Percentiles rank a stretch among this genome's conserved stretches.
Evolutionary conservation across 2,113 vertebrate genomes (phyloP).

Genomic region (Salvelinus fontinalis): DNA sequence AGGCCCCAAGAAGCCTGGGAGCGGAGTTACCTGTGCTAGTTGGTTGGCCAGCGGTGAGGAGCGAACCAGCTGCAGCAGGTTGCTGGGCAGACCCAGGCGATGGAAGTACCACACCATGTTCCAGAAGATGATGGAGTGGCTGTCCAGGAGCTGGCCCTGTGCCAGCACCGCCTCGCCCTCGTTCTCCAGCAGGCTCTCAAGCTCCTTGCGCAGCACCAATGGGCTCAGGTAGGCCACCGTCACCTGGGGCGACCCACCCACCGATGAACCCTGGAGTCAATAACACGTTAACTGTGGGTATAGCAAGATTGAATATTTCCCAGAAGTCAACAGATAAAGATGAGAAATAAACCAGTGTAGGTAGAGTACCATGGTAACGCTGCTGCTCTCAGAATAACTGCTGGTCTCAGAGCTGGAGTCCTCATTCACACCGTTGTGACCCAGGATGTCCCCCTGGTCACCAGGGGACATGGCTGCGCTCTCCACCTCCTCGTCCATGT

Average conservation of each 20-base stretch:
- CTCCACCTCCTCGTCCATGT: constrained; percentile 63
- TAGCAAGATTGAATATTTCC: no score
- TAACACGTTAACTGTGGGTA: neutral
- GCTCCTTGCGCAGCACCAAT: constrained; percentile 89
- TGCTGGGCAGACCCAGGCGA: constrained; percentile 82
- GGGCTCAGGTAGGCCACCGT: constrained; percentile 91
- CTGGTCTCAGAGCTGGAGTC: constrained; percentile 74
- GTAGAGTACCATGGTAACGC: constrained; percentile 59
- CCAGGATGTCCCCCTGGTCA: constrained; percentile 58
- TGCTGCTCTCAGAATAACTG: constrained; percentile 69
- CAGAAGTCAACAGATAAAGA: no score
- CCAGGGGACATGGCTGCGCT: constrained; percentile 66
- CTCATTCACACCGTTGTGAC: constrained; percentile 79
- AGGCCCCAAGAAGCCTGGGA: neutral
- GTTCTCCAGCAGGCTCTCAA: constrained; percentile 91
- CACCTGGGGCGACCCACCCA: constrained; percentile 60
- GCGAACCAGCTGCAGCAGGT: constrained; percentile 83
- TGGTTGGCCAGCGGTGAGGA: constrained; percentile 70
- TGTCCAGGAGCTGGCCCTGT: constrained; percentile 81
- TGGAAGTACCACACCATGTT: constrained; percentile 96
- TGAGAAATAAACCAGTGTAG: neutral
- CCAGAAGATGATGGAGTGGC: constrained; percentile 94
- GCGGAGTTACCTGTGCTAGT: constrained; percentile 66
- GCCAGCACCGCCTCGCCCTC: constrained; percentile 87
- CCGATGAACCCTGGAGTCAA: constrained; percentile 38